A percentile compares a stretch with the other conserved stretches of the same genome.
These are phyloP conservation scores for Dinothrombium tinctorium DNA, from an alignment of 1,140 invertebrate genomes.

Conservation along the genomic window DNA sequence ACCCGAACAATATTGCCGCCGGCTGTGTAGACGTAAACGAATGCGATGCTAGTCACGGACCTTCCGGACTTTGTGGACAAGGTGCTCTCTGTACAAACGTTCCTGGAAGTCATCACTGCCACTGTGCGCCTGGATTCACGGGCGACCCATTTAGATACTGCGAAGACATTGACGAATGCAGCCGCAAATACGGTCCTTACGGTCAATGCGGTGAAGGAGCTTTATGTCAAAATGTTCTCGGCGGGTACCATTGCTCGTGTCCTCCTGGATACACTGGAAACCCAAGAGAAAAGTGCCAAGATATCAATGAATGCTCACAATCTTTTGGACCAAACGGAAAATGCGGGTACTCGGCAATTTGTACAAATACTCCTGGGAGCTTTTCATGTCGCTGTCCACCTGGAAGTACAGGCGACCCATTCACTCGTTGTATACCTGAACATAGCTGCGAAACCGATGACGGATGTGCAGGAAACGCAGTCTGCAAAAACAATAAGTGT, in stretches of 20 bases:
- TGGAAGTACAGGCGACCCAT: no score
- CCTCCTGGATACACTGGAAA: slow-evolving; percentile 46
- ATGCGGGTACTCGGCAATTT: slow-evolving; percentile 56
- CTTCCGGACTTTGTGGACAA: slow-evolving; percentile 50
- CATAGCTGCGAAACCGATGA: slow-evolving; percentile 10
- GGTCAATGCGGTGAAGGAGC: slow-evolving; percentile 59
- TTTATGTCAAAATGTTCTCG: slow-evolving; percentile 39
- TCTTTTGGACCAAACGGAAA: slow-evolving; percentile 22
- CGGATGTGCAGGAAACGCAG: slow-evolving; percentile 10
- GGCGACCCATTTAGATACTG: slow-evolving; percentile 54
- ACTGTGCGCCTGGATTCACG: slow-evolving; percentile 27
- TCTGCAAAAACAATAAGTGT: slow-evolving; percentile 19
- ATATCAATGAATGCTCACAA: slow-evolving; percentile 41
- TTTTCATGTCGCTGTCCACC: slow-evolving; percentile 47
- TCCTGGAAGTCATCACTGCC: slow-evolving; percentile 55
- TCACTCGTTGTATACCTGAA: no score
- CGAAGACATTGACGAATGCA: slow-evolving; percentile 40
- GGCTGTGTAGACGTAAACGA: slow-evolving; percentile 10
- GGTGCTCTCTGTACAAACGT: slow-evolving; percentile 53
- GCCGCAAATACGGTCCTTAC: slow-evolving; percentile 14
- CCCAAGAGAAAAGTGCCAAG: slow-evolving; percentile 22
- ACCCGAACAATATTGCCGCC: slow-evolving; percentile 30
- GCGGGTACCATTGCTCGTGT: slow-evolving; percentile 43
- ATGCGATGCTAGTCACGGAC: slow-evolving; percentile 5
- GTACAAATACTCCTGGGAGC: slow-evolving; percentile 41